Evolutionary conservation across 2,888 invertebrate species (phyloP), one percentile per base, ranked within the genome.

Genomic region (Dolomedes plantarius): DNA sequence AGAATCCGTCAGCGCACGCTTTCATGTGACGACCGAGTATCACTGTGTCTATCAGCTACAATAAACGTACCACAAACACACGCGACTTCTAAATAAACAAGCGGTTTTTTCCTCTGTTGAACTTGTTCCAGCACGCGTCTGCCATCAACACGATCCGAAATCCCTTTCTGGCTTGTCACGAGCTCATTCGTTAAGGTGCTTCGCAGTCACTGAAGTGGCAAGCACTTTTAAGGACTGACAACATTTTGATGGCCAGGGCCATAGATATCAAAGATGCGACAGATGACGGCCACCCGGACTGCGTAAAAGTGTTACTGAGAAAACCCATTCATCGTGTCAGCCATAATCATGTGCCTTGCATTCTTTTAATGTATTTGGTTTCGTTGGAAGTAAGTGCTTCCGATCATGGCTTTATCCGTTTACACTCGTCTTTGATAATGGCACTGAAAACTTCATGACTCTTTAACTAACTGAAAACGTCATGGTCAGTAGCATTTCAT

Each of bases 201-300:
- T 50, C 56, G 11, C 36, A 27, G 69, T 39, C 6, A 32, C 64
- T 65, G 36, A 71, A 78, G 78, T 80, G 73, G 50, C 67, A 67
- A 46, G 28, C 39, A 46, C 67, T 73, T 50, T 67, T 81, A 81
- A 81, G 74, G 68, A 74, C 41, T 56, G 81, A 62, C 56, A 81
- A 81, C 81, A 75, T 64, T 69, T 81, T 74, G 81, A 81, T 81
- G 74, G 81, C 23, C 5, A 32, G 39, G 72, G 41, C 31, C 46
- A 28, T 65, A 65, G 56, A 56, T 56, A 56, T 23, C 56, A 56
- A 23, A 56, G 56, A 56, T 56, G 56, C 19, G 23, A 56, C 56
- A 56, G 56, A 56, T 56, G 19, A n/a, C 2, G 56, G 23, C 56
- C 56, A 19, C 19, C 23, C 56, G 13, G 56, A 16, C 16, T 13